Evolutionary conservation across 23 tunicate genomes (phyloP), one percentile per base, ranked within the genome.

Genomic region (Corella eumyota): DNA sequence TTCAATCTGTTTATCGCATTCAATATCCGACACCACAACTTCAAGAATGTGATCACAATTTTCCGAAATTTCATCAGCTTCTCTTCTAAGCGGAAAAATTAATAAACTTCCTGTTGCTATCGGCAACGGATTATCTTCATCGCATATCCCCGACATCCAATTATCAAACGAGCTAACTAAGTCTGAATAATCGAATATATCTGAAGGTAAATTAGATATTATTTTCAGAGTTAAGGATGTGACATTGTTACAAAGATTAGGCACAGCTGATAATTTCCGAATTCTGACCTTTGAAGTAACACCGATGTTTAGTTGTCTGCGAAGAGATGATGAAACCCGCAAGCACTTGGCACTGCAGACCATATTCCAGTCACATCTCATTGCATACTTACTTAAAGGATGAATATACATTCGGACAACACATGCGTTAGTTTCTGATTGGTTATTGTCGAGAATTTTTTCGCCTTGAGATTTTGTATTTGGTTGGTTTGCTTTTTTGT

Each of bases 401-500:
- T 72, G 96, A 52, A 88, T 56, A 62, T 73, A 88, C 64, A 88
- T 62, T 20, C 88, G 76, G 2, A 78, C 76, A 31, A 88, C 81
- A 64, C 67, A 77, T 30, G 50, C 22, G 19, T 61, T 26, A 0
- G 56, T 19, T 19, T 63, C 20, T 30, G 30, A 6, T 6, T 30
- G 13, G 2, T 19, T 26, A 15, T 30, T 17, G 3, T 19, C 26
- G 11, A 21, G 58, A n/a, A n/a, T n/a, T n/a, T n/a, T n/a, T 6
- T 15, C 64, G 38, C 13, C 56, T 51, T 25, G 15, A 2, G 25
- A 32, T n/a, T 37, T 20, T 32, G 15, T 4, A 17, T 38, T 26
- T 17, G 40, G 68, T 40, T 37, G 52, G 4, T 5, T 25, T 15
- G 24, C 44, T 40, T 62, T 62, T 26, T 2, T 25, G 17, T 40